Evolutionary conservation across 2,888 invertebrate species (phyloP), one percentile per base, ranked within the genome.

Genomic region (Callyntrura sp.): DNA sequence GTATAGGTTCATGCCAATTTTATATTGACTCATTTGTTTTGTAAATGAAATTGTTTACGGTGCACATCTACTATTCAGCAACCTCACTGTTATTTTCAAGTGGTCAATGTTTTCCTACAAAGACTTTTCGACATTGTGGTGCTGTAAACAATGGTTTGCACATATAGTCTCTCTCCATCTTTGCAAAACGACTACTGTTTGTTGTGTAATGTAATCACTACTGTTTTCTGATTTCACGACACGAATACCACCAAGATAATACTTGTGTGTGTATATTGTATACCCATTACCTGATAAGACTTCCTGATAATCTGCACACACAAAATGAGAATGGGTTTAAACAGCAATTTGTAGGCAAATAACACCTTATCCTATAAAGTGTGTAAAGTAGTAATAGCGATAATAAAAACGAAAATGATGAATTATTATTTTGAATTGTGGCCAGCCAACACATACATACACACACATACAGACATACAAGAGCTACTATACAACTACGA

Each of bases 291-390:
- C 76, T 79, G 79, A 79, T 79, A 79, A 60, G 35, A 79, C 79
- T 79, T 79, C 79, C 79, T 60, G 79, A 79, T 79, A 76, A 79
- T 79, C 12, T 17, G 23, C 9, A 43, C 43, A 55, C 48, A 78
- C 51, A 57, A 57, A 57, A 55, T 55, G 48, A 76, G 76, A 51
- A 76, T 76, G 23, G 79, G 79, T 60, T 79, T 57, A 76, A 79
- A 60, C n/a, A 57, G 35, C 60, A 79, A 79, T 79, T 79, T 60
- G 60, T 79, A 79, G 35, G 79, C 79, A 60, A 79, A 79, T 79
- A 79, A 20, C 79, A 57, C 17, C 14, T 3, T 79, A 28, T n/a
- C 60, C 14, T 43, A 28, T 35, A 79, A 79, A 35, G 78, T 43
- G 20, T 79, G 51, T 35, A 79, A 57, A 35, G 28, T 73, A 73